Evolutionary conservation across 2,888 invertebrate genomes (phyloP).

Genomic region (Trissolcus japonicus): DNA sequence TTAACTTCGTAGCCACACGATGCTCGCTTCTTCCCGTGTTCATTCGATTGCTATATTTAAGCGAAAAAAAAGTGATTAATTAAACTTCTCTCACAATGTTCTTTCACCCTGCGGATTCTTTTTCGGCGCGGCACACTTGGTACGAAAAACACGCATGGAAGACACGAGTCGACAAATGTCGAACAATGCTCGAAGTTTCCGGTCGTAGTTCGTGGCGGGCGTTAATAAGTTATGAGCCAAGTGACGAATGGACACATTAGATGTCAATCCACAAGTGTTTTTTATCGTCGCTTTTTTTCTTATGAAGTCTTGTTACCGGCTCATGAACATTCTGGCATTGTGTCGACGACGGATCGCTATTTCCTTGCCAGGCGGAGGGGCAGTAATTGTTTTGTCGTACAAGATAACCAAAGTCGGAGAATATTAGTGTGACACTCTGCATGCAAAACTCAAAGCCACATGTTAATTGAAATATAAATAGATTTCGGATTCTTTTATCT

Average conservation of each 20-base stretch:
- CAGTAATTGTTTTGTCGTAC: constrained; percentile 49
- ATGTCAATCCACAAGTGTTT: constrained; percentile 25
- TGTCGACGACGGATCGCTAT: constrained; percentile 48
- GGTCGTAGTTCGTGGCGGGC: constrained; percentile 32
- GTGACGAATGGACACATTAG: constrained; percentile 40
- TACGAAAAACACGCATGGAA: constrained; percentile 45
- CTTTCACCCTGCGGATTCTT: too few species aligned
- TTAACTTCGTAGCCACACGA: constrained; percentile 9
- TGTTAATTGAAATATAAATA: constrained; percentile 2
- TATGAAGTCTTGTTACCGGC: constrained; percentile 42
- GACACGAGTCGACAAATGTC: constrained; percentile 54
- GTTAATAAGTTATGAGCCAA: constrained; percentile 48
- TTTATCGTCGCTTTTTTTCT: constrained; percentile 10
- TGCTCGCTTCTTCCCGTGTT: constrained; percentile 13
- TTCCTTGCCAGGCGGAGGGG: constrained; percentile 26
- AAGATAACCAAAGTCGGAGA: constrained; percentile 35
- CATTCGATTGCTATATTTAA: constrained; percentile 32
- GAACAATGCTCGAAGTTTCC: constrained; percentile 50
- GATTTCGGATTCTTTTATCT: too few species aligned
- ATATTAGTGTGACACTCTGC: constrained; percentile 42
- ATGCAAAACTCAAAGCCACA: neutral
- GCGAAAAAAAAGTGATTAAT: neutral
- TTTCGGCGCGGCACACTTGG: constrained; percentile 11
- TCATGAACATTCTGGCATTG: constrained; percentile 51
- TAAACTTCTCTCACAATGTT: too few species aligned